Evolutionary conservation across 1,140 invertebrate genomes (phyloP), one percentile per base, ranked within the genome.

Genomic region (Pemphigus obesinymphae): DNA sequence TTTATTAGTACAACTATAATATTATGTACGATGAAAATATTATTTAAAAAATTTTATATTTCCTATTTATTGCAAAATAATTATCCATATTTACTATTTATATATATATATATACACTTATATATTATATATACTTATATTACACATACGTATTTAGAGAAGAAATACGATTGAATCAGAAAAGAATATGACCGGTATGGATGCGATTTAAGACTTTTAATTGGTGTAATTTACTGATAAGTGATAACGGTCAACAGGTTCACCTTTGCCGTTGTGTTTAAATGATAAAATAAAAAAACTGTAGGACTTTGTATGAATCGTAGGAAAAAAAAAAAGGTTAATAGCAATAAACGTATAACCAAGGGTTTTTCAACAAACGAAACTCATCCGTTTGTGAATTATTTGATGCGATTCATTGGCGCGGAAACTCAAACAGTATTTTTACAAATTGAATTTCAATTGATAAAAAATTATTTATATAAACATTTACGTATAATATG

Each of bases 221-320:
- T 73, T 73, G 43, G 70, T 50, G 26, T 50, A 73, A 73, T 73
- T 73, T 26, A 73, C 70, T 73, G 70, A 73, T 73, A 73, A 73
- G 43, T 73, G 70, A 73, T 73, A 73, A 73, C 29, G 17, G 26
- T 63, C 20, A 34, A 73, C 45, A 48, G 43, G 23, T 48, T 73
- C 45, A 73, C 70, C 45, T 73, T 73, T 73, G 70, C 45, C 15
- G 70, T 8, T 10, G 8, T 50, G 26, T 73, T 73, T 29, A 73
- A 73, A 31, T 23, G 70, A 73, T 73, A 73, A 73, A 31, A 73
- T 50, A 31, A 50, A n/a, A n/a, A n/a, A 73, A 73, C 50, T 50
- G 26, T 73, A 73, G 43, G 8, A 73, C 70, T 73, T 73, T 31
- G 26, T 73, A 31, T 50, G 23, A 70, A 26, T 70, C 40, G 23